Conservation (phyloP, 1,140 invertebrate species). For the Ridgeia piscesae region DNA sequence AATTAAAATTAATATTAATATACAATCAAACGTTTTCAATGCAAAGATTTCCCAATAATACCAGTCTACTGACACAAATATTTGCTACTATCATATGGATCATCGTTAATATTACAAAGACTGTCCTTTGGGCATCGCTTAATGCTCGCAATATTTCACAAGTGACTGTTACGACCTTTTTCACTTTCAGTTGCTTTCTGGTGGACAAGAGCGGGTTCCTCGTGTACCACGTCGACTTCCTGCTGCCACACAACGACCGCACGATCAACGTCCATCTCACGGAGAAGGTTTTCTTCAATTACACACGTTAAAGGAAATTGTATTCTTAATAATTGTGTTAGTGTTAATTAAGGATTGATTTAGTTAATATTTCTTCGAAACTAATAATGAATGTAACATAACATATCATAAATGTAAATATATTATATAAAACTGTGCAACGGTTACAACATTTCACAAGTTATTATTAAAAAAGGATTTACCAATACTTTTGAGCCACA, state of each 20-base stretch:
- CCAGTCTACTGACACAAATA: background rate
- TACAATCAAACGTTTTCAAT: background rate
- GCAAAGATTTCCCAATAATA: background rate
- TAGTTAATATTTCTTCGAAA: background rate
- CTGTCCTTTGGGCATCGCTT: background rate
- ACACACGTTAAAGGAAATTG: background rate
- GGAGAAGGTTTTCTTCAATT: background rate
- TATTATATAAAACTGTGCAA: no score
- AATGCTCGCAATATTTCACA: background rate
- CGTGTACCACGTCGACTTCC: background rate
- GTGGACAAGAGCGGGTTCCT: background rate
- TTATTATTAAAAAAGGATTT: background rate
- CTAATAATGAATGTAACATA: no score
- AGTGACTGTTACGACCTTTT: background rate
- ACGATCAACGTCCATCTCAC: background rate
- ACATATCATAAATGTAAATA: no score
- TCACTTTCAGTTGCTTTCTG: background rate
- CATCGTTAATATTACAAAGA: background rate
- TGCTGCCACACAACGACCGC: background rate
- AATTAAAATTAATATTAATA: background rate
- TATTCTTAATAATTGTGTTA: background rate
- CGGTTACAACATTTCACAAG: background rate
- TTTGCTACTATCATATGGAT: background rate
- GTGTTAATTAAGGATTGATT: background rate
- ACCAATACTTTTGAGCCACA: background rate